Evolutionary conservation across 2,113 vertebrate species (phyloP).

Genomic region (Pelvicachromis taeniatus): DNA sequence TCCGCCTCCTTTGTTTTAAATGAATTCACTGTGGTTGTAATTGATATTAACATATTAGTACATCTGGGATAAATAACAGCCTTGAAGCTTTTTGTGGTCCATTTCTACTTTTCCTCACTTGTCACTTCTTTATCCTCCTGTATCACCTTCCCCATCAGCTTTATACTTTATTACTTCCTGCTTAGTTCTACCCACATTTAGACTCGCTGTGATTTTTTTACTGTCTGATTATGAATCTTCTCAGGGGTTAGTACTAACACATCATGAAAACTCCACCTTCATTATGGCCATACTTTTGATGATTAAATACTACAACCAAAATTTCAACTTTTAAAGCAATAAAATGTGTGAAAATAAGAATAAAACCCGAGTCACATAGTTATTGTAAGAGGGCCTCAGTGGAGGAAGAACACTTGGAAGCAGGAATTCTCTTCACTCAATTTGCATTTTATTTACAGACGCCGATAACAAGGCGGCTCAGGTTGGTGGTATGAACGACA

Average conservation of each 20-base stretch:
- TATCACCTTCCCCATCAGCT: neutral
- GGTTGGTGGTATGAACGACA: neutral
- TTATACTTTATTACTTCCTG: neutral
- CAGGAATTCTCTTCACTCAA: neutral
- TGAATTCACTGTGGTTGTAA: neutral
- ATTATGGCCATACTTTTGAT: neutral
- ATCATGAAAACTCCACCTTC: neutral
- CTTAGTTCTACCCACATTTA: neutral
- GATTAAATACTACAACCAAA: neutral
- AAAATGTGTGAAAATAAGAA: neutral
- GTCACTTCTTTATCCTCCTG: neutral
- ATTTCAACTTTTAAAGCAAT: neutral
- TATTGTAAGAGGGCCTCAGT: neutral
- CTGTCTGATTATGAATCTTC: neutral
- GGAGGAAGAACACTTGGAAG: neutral
- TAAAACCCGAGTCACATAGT: neutral
- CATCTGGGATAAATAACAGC: neutral
- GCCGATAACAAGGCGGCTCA: neutral
- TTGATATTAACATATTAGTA: neutral
- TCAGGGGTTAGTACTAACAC: neutral
- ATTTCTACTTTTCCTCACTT: neutral
- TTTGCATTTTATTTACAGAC: neutral
- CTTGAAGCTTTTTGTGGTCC: neutral
- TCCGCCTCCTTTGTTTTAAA: neutral
- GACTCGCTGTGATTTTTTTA: neutral